Conservation (phyloP, 2,888 invertebrate species). For the Synergus gifuensis region DNA sequence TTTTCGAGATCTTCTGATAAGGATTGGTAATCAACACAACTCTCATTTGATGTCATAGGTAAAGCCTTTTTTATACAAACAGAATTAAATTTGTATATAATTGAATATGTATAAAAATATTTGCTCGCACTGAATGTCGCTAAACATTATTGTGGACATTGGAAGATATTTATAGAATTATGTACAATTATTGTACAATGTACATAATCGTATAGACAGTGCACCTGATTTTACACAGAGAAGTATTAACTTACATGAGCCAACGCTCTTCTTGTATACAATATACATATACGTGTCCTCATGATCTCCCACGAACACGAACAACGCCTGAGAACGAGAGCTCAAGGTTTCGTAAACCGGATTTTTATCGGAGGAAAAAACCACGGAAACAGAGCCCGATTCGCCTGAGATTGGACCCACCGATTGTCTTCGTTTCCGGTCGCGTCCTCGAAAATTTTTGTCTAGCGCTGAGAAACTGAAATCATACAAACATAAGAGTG, state of each 20-base stretch:
- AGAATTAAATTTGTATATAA: not conserved
- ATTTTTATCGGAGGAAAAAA: constrained; percentile 65
- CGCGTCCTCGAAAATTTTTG: constrained; percentile 2
- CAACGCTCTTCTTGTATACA: not conserved
- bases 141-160: not conserved
- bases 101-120: not conserved
- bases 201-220: too few relatives aligned
- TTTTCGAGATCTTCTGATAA: not conserved
- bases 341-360: constrained; percentile 59
- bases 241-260: too few relatives aligned
- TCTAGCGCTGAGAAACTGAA: not conserved
- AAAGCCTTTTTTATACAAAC: too few relatives aligned
- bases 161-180: not conserved
- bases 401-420: constrained; percentile 50
- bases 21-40: not conserved
- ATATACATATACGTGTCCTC: constrained; percentile 4
- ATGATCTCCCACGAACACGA: constrained; percentile 55
- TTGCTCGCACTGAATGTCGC: not conserved
- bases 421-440: constrained; percentile 56
- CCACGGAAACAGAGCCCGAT: constrained; percentile 56
- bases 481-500: too few relatives aligned
- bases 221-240: too few relatives aligned
- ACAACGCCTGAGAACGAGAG: constrained; percentile 52
- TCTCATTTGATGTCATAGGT: not conserved
- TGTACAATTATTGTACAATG: too few relatives aligned